Percentiles rank a stretch among this genome's conserved stretches.
phyloP scores from a whole-genome alignment of 2,888 invertebrate genomes.

The Acleris holmiana region DNA sequence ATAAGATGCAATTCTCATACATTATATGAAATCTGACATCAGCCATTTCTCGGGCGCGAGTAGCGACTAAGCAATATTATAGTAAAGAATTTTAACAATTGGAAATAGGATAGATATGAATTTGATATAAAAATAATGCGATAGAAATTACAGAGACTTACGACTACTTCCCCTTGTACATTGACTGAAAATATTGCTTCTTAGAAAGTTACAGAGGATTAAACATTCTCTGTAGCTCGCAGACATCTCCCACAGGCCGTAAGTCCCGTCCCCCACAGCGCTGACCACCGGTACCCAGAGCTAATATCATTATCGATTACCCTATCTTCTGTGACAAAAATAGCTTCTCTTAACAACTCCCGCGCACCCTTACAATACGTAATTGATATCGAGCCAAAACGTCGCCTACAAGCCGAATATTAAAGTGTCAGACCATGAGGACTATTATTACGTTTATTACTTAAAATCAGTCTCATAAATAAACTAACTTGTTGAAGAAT shows the following conservation, averaged over 20 bases:
- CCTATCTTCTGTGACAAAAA: conserved; percentile 79
- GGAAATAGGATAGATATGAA: conserved; percentile 45
- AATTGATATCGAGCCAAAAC: conserved; percentile 74
- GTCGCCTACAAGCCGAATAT: conserved; percentile 57
- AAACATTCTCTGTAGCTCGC: too few species aligned
- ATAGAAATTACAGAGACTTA: conserved; percentile 27
- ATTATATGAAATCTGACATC: too few species aligned
- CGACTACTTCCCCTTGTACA: conserved; percentile 27
- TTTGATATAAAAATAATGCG: conserved; percentile 48
- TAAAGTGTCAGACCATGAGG: conserved; percentile 57
- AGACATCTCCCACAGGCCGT: conserved; percentile 18
- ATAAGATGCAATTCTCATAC: not conserved
- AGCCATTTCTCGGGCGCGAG: not conserved
- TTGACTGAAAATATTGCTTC: conserved; percentile 17
- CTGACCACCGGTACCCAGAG: conserved; percentile 73
- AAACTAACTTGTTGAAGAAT: conserved; percentile 59
- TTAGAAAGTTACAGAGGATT: not conserved
- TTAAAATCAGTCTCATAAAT: conserved; percentile 82
- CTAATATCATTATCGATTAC: conserved; percentile 58
- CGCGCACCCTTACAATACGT: conserved; percentile 65
- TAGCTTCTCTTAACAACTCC: conserved; percentile 71
- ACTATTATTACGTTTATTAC: conserved; percentile 66
- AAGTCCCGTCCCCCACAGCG: conserved; percentile 15
- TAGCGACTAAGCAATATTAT: not conserved
- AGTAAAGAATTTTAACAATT: conserved; percentile 24